Evolutionary conservation across 2,888 invertebrate genomes (phyloP), one percentile per base, ranked within the genome.

Genomic region (Nemotelus pantherinus): DNA sequence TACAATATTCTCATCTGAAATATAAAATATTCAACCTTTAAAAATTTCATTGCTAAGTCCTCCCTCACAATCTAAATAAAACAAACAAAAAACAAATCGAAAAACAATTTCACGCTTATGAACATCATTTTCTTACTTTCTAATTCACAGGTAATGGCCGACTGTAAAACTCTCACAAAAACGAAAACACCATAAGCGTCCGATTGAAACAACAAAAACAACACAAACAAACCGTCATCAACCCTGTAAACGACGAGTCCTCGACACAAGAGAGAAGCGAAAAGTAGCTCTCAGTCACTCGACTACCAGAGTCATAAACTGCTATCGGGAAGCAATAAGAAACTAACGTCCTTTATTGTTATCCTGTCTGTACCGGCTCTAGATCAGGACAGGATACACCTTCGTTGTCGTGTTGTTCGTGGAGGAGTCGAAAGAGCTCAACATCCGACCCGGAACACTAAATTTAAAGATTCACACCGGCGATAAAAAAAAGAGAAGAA

Each of bases 81-180:
- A 25, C 25, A 25, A 25, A 25, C 25, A 70, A 44, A 43, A 53
- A 70, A 70, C 74, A 74, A 72, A 74, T 74, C 74, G 63, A 74
- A 74, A 74, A 74, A 50, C 74, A 74, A 74, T 74, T 74, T 74
- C 74, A 74, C 74, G 74, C 60, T 74, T 74, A 72, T 72, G 60
- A 58, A 72, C 57, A 2, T 45, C 72, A 47, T 74, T 47, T 70
- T 43, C 70, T n/a, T 70, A 43, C 10, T 43, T n/a, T 71, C 39
- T 74, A 74, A 74, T 74, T 74, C 74, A 74, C 74, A 74, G 74
- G 74, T 74, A 74, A 74, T 74, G 74, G 74, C 55, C 55, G 53
- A 53, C 70, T 53, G 55, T 70, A 70, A 70, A 70, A 53, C 55
- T 55, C 43, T 43, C 55, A 2, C 55, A 43, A 25, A 70, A 55